Conservation (phyloP, 1,140 invertebrate species). For the Melitaea cinxia region DNA sequence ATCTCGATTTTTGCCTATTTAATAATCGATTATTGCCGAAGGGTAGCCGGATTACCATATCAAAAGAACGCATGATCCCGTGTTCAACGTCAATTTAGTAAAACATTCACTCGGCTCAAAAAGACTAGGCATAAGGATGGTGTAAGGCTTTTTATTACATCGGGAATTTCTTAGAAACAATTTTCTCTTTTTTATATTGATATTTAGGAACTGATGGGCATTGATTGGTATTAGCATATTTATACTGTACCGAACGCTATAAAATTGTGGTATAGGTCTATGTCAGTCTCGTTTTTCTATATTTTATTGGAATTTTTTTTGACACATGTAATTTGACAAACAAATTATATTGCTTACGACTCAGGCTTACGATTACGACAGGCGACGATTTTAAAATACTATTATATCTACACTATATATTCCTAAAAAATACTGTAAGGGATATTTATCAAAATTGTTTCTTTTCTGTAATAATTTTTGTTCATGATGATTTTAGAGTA, state of each 20-base stretch:
- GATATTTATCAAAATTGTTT: too few species aligned
- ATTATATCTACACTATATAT: too few species aligned
- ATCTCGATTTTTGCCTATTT: slow-evolving; percentile 69
- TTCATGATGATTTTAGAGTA: too few species aligned
- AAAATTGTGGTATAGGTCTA: too few species aligned
- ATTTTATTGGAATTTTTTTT: too few species aligned
- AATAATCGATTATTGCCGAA: slow-evolving; percentile 72
- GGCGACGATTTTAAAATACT: too few species aligned
- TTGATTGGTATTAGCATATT: slow-evolving; percentile 9
- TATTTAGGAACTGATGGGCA: slow-evolving; percentile 5
- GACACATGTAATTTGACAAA: too few species aligned
- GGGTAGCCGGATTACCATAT: slow-evolving; percentile 71
- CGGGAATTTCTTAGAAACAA: slow-evolving; percentile 24
- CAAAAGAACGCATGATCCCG: slow-evolving; percentile 71
- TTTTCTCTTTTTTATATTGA: slow-evolving; percentile 21
- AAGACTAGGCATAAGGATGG: slow-evolving; percentile 43
- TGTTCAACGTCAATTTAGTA: slow-evolving; percentile 67
- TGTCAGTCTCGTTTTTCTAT: too few species aligned
- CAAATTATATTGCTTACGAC: too few species aligned
- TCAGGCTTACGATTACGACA: too few species aligned
- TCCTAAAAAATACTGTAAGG: too few species aligned
- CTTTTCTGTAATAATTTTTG: too few species aligned
- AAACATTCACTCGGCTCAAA: slow-evolving; percentile 57
- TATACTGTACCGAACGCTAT: background rate
- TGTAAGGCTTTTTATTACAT: slow-evolving; percentile 54